Evolutionary conservation across 2,113 vertebrate genomes (phyloP), one percentile per base, ranked within the genome.

Genomic region (Semnopithecus entellus): DNA sequence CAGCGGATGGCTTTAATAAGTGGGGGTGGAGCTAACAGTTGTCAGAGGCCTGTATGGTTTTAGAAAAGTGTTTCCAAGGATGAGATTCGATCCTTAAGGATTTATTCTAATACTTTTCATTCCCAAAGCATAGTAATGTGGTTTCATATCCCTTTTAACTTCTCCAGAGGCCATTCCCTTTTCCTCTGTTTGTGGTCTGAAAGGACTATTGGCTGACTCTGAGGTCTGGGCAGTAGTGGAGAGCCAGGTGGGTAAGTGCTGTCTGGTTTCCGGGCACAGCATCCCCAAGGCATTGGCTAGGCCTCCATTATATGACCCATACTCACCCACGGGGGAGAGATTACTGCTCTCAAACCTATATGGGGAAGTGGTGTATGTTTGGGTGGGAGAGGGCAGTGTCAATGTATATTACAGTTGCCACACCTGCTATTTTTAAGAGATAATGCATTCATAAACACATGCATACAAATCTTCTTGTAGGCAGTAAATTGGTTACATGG

Each of bases 101-200:
- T 91, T 97, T 96, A 81, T 70, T 96, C 76, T 95, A 81, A 97
- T 97, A 89, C 75, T 87, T 93, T 94, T 17, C 86, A 38, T 96
- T 94, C 93, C 87, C 93, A 75, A 90, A 80, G 38, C 89, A 83
- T 7, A 73, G 75, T 6, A 16, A 35, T 94, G 75, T 93, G 73
- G 85, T 96, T 96, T 93, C 75, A 40, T 48, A 52, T 66, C 75
- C 27, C 79, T 81, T 86, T 91, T 40, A 20, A 0, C 27, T 38
- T 76, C 84, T 86, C 72, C 76, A 50, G 72, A 97, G 48, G 80
- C 35, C 59, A 57, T 93, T 84, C n/a, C 22, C 8, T 61, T 94
- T 91, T 61, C 80, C 35, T 52, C 23, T 81, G 32, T 88, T 76
- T 94, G 75, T 89, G 79, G 70, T 45, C 55, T 82, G n/a, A 1